Evolutionary conservation across 2,797 vertebrate genomes (phyloP).

Genomic region (Brachyrhaphis roseni): DNA sequence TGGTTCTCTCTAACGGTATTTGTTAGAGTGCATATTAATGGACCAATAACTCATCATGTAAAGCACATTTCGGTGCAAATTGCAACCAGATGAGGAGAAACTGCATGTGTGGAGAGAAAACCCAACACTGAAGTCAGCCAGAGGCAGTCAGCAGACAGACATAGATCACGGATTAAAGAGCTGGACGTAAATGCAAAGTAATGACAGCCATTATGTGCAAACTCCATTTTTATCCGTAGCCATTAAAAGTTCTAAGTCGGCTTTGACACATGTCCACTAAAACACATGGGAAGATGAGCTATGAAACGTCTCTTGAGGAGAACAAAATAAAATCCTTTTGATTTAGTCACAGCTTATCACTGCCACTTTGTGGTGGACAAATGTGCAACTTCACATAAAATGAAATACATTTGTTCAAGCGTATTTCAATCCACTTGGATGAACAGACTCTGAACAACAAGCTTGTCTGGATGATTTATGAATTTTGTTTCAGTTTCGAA

Average conservation of each 20-base stretch:
- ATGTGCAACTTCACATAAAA: neutral
- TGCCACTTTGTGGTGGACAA: neutral
- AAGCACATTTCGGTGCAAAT: slow-evolving; percentile 61
- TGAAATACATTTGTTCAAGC: neutral
- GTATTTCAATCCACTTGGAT: neutral
- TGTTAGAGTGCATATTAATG: slow-evolving; percentile 46
- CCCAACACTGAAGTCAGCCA: slow-evolving; percentile 4
- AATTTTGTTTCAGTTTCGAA: neutral
- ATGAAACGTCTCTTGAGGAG: neutral
- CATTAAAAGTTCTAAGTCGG: neutral
- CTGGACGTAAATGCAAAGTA: slow-evolving; percentile 11
- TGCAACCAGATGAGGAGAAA: slow-evolving; percentile 63
- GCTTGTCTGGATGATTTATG: neutral
- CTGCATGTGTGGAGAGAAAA: slow-evolving; percentile 15
- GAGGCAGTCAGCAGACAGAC: neutral
- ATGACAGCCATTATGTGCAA: neutral
- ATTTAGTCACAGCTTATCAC: neutral
- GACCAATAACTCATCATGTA: slow-evolving; percentile 65
- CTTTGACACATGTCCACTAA: neutral
- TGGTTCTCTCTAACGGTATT: slow-evolving; percentile 13
- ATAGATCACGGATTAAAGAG: slow-evolving; percentile 13
- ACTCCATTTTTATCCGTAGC: neutral
- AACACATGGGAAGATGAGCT: neutral
- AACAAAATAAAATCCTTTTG: neutral
- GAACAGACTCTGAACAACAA: too few species aligned